Evolutionary conservation across 2,888 invertebrate genomes (phyloP).

Genomic region (Xylocampa areola): DNA sequence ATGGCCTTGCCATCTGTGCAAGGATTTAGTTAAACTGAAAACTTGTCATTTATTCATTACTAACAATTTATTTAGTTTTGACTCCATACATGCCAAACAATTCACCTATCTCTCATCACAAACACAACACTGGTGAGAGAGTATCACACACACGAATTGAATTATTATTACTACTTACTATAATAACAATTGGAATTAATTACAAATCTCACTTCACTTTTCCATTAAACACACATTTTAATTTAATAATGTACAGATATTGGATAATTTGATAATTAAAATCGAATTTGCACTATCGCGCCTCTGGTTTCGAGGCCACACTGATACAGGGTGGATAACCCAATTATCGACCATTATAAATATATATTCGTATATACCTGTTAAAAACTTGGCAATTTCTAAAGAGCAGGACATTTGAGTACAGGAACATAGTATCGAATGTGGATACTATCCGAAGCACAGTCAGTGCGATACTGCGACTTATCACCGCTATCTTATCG

Average conservation of each 20-base stretch:
- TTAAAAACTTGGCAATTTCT: constrained; percentile 74
- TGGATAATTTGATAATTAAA: not conserved
- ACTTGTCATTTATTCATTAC: too few relatives aligned
- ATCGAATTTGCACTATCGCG: not conserved
- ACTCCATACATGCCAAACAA: too few relatives aligned
- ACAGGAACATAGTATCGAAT: constrained; percentile 62
- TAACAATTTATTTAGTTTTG: too few relatives aligned
- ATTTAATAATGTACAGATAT: too few relatives aligned
- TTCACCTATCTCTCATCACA: too few relatives aligned
- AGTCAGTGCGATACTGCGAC: constrained; percentile 52
- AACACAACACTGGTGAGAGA: too few relatives aligned
- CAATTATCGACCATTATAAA: constrained; percentile 41
- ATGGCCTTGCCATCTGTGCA: too few relatives aligned
- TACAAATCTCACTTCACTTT: constrained; percentile 9
- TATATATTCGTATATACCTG: constrained; percentile 67
- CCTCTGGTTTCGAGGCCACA: constrained; percentile 30
- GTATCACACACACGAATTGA: too few relatives aligned
- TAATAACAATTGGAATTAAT: not conserved
- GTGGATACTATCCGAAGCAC: constrained; percentile 28
- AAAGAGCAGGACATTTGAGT: constrained; percentile 79
- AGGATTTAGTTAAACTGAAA: too few relatives aligned
- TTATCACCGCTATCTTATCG: constrained; percentile 73
- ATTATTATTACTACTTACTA: too few relatives aligned
- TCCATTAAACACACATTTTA: constrained; percentile 4
- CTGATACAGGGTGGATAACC: constrained; percentile 29